Conservation (phyloP, 2,888 invertebrate species). For the Osmoderma eremita region DNA sequence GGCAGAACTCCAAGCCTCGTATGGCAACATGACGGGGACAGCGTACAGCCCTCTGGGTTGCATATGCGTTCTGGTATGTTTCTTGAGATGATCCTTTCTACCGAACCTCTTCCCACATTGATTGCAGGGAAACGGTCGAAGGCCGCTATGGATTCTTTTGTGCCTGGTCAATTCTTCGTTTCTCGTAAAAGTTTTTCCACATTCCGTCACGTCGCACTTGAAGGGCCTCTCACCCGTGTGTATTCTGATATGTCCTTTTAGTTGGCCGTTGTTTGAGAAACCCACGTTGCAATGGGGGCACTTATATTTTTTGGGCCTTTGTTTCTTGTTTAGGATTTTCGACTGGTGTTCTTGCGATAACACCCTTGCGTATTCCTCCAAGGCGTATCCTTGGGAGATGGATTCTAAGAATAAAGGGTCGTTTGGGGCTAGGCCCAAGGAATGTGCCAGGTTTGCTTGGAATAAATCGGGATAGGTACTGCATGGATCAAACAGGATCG, state of each 20-base stretch:
- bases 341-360: slow-evolving; percentile 77
- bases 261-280: slow-evolving; percentile 93
- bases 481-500: slow-evolving; percentile 47
- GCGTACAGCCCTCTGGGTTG: slow-evolving; percentile 66
- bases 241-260: slow-evolving; percentile 90
- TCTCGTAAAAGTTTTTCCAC: slow-evolving; percentile 90
- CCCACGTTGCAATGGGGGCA: slow-evolving; percentile 91
- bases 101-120: slow-evolving; percentile 94
- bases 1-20: slow-evolving; percentile 58
- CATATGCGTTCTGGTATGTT: slow-evolving; percentile 88
- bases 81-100: slow-evolving; percentile 92
- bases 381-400: slow-evolving; percentile 64
- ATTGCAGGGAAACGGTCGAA: slow-evolving; percentile 85
- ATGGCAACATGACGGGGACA: slow-evolving; percentile 62
- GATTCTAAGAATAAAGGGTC: slow-evolving; percentile 57
- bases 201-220: slow-evolving; percentile 85
- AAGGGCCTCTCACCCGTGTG: slow-evolving; percentile 91
- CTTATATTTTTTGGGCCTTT: slow-evolving; percentile 89
- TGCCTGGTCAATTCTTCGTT: slow-evolving; percentile 94
- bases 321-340: slow-evolving; percentile 75
- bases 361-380: slow-evolving; percentile 78
- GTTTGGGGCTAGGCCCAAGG: slow-evolving; percentile 52
- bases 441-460: slow-evolving; percentile 49
- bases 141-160: slow-evolving; percentile 87
- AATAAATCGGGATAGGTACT: slow-evolving; percentile 49